Conservation (phyloP, 2,888 invertebrate species). For the Plebejus anna region DNA sequence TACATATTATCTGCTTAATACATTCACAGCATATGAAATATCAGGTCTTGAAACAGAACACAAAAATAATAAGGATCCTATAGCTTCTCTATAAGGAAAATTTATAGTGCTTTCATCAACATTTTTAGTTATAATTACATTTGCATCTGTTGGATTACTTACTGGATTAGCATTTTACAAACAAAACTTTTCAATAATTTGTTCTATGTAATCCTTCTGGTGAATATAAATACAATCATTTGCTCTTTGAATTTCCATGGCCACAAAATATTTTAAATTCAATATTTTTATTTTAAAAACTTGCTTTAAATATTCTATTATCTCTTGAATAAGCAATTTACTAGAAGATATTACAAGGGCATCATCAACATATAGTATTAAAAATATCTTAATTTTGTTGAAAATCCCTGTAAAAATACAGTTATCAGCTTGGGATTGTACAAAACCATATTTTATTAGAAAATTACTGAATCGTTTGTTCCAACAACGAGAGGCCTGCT, state of each 20-base stretch:
- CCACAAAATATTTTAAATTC: constrained; percentile 40
- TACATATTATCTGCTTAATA: constrained; percentile 3
- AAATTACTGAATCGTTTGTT: constrained; percentile 32
- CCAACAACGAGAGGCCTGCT: constrained; percentile 32
- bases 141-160: constrained; percentile 34
- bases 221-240: constrained; percentile 37
- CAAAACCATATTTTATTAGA: constrained; percentile 41
- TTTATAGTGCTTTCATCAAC: constrained; percentile 30
- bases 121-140: constrained; percentile 35
- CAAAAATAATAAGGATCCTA: constrained; percentile 40
- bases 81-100: constrained; percentile 38
- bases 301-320: not conserved
- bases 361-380: too few relatives aligned
- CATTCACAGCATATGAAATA: not conserved
- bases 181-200: constrained; percentile 40
- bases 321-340: not conserved
- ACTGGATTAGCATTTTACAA: constrained; percentile 38
- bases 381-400: too few relatives aligned
- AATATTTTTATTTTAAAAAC: constrained; percentile 39
- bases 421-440: constrained; percentile 36
- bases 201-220: constrained; percentile 38
- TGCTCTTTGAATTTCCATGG: constrained; percentile 37
- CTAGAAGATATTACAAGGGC: too few relatives aligned
- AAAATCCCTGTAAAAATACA: constrained; percentile 40
- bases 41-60: not conserved